Evolutionary conservation across 2,797 vertebrate genomes (phyloP), one percentile per base, ranked within the genome.

Genomic region (Hozukius guyotensis): DNA sequence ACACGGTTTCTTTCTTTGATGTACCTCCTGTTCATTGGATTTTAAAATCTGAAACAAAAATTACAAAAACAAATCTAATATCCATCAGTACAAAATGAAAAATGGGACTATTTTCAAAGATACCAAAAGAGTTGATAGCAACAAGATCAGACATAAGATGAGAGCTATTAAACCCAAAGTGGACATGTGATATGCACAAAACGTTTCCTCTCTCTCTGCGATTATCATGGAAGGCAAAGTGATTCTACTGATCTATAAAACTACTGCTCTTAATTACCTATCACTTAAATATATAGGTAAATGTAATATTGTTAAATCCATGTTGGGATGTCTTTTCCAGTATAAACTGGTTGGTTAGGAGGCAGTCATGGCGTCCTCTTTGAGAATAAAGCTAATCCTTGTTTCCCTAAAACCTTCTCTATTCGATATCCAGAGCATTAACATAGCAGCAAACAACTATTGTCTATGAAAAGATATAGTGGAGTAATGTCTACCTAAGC

Each of bases 211-310:
- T 68, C 14, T 72, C 8, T 60, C 9, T 69, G 36, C 13, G 6
- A 24, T 53, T 59, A 18, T 69, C 1, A 11, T 68, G 13, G n/a
- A 63, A 53, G 32, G 29, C 9, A 20, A 75, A 75, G 16, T 65
- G 13, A 34, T 83, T 75, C 11, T 24, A 36, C 8, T 62, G 18
- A 34, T 66, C 14, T 56, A 60, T 13, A 36, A 32, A 64, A 63
- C 14, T 73, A 13, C 8, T 12, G n/a, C 8, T 62, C 31, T 61
- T 16, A 66, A 49, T 36, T 24, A 68, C 10, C n/a, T 13, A 4
- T 22, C 8, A 38, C 12, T 59, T 66, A 49, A 24, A 13, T 53
- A 27, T 22, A 24, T 59, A 29, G 4, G 25, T 62, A 38, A 34
- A 18, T 29, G 10, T 12, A 52, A 32, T 16, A n/a, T 52, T 11